Percentiles rank a stretch among this genome's conserved stretches.
These are phyloP conservation scores for Argya squamiceps DNA, from an alignment of 2,797 vertebrate species.

Conservation along the genomic window DNA sequence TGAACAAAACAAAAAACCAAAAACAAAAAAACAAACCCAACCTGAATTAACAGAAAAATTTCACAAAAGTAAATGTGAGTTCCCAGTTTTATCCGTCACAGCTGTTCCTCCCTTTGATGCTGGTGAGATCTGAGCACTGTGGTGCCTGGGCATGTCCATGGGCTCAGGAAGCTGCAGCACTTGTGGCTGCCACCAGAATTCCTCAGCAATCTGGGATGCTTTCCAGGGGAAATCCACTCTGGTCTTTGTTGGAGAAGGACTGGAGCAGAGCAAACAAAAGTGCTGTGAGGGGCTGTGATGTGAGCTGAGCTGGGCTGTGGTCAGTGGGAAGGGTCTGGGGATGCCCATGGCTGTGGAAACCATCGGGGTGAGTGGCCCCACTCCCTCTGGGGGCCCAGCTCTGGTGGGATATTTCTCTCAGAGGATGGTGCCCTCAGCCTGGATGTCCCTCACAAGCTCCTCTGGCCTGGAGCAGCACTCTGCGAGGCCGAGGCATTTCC, in stretches of 20 bases:
- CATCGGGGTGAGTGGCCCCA: not conserved
- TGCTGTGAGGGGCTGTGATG: not conserved
- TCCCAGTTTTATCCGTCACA: not conserved
- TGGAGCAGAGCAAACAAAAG: not conserved
- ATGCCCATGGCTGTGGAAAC: not conserved
- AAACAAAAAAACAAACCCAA: not conserved
- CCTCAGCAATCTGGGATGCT: not conserved
- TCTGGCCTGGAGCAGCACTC: not conserved
- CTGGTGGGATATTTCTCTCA: not conserved
- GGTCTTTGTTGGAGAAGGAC: not conserved
- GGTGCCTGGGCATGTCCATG: rapidly evolving
- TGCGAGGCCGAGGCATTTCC: not conserved
- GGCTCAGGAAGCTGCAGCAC: not conserved
- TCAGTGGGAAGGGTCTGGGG: not conserved
- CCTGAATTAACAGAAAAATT: not conserved
- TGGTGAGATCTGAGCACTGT: not conserved
- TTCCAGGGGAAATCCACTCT: not conserved
- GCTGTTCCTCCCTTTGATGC: not conserved
- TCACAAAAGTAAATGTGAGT: not conserved
- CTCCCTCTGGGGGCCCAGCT: not conserved
- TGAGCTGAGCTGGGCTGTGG: not conserved
- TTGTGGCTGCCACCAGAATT: not conserved
- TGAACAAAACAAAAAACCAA: not conserved
- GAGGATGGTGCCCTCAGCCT: not conserved
- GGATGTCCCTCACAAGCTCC: not conserved